Evolutionary conservation across 2,797 vertebrate genomes (phyloP).

Genomic region (Oophaga sylvatica): DNA sequence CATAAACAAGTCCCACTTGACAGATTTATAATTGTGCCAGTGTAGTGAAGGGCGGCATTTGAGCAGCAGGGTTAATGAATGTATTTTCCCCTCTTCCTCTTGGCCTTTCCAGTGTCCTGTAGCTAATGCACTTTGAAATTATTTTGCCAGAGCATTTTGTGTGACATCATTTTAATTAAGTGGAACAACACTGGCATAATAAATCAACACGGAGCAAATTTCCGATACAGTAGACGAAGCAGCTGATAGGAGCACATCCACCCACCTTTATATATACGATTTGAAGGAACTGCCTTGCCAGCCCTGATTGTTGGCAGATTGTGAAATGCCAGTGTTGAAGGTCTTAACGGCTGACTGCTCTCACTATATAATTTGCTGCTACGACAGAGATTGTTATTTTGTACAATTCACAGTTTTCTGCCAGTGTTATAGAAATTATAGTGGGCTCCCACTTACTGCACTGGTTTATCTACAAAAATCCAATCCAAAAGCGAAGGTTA

Average conservation of each 20-base stretch:
- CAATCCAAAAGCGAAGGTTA: not conserved
- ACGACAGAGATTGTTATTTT: conserved; percentile 37
- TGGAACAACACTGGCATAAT: conserved; percentile 69
- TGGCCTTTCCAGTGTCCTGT: conserved; percentile 63
- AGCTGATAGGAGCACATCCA: conserved; percentile 61
- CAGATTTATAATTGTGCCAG: conserved; percentile 58
- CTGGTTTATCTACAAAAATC: not conserved
- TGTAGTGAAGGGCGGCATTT: conserved; percentile 54
- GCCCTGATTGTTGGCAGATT: conserved; percentile 52
- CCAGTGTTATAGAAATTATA: conserved; percentile 26
- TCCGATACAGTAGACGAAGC: conserved; percentile 69
- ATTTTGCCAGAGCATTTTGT: conserved; percentile 67
- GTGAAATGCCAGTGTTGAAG: conserved; percentile 19
- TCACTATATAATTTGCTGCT: conserved; percentile 37
- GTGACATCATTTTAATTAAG: conserved; percentile 74
- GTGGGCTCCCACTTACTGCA: not conserved
- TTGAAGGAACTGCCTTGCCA: conserved; percentile 64
- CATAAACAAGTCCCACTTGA: conserved; percentile 55
- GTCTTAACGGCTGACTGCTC: conserved; percentile 29
- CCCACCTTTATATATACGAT: conserved; percentile 61
- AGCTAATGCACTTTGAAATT: conserved; percentile 64
- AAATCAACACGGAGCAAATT: conserved; percentile 69
- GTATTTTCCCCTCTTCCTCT: conserved; percentile 52
- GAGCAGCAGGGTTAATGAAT: conserved; percentile 64
- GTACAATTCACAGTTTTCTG: conserved; percentile 32